phyloP scores from a whole-genome alignment of 2,888 invertebrate genomes.

The Bombyx huttoni region DNA sequence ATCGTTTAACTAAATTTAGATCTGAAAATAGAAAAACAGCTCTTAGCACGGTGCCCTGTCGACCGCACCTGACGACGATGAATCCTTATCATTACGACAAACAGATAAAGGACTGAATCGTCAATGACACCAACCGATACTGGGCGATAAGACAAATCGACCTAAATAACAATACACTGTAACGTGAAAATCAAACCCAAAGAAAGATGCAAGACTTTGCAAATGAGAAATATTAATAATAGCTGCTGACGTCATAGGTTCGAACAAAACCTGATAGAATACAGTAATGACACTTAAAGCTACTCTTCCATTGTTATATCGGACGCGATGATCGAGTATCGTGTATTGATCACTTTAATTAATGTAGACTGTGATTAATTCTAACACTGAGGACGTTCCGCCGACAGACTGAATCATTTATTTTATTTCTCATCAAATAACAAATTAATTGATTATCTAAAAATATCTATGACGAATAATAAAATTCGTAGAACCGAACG shows the following conservation, averaged over 20 bases:
- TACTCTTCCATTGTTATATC: conserved; percentile 2
- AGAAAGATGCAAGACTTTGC: conserved; percentile 7
- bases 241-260: conserved; percentile 18
- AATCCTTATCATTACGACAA: conserved; percentile 4
- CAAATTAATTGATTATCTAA: too few relatives aligned
- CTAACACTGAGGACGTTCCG: background rate
- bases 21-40: conserved; percentile 1
- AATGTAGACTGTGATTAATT: conserved; percentile 1
- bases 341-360: conserved; percentile 3
- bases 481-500: too few relatives aligned
- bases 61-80: conserved; percentile 1
- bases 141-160: conserved; percentile 3
- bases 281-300: conserved; percentile 20
- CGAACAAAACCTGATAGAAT: conserved; percentile 22
- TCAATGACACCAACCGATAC: conserved; percentile 2
- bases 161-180: conserved; percentile 2
- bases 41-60: conserved; percentile 1
- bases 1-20: background rate
- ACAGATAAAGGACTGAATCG: conserved; percentile 4
- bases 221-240: conserved; percentile 6
- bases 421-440: too few relatives aligned
- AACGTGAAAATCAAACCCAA: background rate
- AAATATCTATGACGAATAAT: too few relatives aligned
- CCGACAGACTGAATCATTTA: background rate
- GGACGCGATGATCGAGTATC: conserved; percentile 1